Conservation (phyloP, 2,113 vertebrate species). For the Nerophis lumbriciformis region DNA sequence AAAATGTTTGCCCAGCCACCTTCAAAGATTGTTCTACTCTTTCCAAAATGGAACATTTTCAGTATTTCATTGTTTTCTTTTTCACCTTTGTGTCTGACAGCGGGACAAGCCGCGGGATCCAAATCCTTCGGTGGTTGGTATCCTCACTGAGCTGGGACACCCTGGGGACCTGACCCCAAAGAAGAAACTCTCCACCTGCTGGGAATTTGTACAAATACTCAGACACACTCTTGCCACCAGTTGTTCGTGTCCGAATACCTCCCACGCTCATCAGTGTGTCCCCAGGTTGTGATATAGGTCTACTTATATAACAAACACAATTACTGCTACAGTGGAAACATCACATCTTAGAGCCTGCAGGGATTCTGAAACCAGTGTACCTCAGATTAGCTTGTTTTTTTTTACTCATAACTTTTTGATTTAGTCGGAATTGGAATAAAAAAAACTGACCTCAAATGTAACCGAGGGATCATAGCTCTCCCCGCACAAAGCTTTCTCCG, state of each 20-base stretch:
- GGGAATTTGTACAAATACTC: conserved; percentile 32
- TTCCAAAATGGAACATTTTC: not conserved
- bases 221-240: conserved; percentile 6
- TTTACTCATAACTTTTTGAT: conserved; percentile 74
- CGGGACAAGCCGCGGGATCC: conserved; percentile 59
- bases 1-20: too few relatives aligned
- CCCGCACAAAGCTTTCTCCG: not conserved
- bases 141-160: conserved; percentile 57
- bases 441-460: conserved; percentile 81
- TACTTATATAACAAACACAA: conserved; percentile 19
- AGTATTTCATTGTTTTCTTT: not conserved
- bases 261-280: conserved; percentile 1
- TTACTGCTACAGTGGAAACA: conserved; percentile 22
- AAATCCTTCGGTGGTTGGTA: conserved; percentile 58
- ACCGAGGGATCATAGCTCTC: conserved; percentile 45
- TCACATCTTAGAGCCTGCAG: conserved; percentile 20
- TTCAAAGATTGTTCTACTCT: too few relatives aligned
- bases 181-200: conserved; percentile 56
- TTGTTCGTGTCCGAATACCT: conserved; percentile 2
- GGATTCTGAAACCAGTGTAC: conserved; percentile 8
- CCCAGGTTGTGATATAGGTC: not conserved
- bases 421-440: conserved; percentile 81
- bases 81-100: conserved; percentile 40
- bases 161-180: conserved; percentile 53
- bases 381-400: conserved; percentile 10